phyloP scores from a whole-genome alignment of 2,797 vertebrate species.

The Astyanax mexicanus region DNA sequence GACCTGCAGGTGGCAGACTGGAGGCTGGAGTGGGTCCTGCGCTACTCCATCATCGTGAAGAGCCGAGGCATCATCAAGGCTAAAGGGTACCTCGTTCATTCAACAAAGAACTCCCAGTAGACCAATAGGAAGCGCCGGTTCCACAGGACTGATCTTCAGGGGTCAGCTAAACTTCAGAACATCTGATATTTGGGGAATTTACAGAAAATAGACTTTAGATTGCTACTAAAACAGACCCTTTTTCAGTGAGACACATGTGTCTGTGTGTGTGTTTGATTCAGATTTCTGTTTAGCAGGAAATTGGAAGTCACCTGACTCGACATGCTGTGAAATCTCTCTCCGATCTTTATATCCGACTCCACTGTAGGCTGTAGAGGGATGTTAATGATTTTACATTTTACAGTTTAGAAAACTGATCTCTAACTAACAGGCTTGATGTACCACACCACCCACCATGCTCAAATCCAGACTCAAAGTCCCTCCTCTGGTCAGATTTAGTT shows the following conservation, averaged over 20 bases:
- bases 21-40: conserved; percentile 94
- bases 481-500: conserved; percentile 52
- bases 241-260: not conserved
- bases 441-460: conserved; percentile 35
- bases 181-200: conserved; percentile 19
- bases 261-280: not conserved
- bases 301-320: conserved; percentile 16
- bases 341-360: conserved; percentile 11
- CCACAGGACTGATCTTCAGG: no score
- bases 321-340: conserved; percentile 22
- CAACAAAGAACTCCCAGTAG: conserved; percentile 82
- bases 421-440: conserved; percentile 29
- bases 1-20: conserved; percentile 81
- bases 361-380: conserved; percentile 10
- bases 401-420: conserved; percentile 17
- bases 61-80: conserved; percentile 98
- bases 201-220: conserved; percentile 13
- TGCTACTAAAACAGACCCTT: not conserved
- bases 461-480: conserved; percentile 69
- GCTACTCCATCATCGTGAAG: conserved; percentile 98
- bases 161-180: not conserved
- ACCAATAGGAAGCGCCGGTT: no score
- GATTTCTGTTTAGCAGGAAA: not conserved
- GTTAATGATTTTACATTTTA: conserved; percentile 17
- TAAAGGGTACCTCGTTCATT: conserved; percentile 95